Base-by-base conservation (phyloP, 92 coral and sea anemone species). In the Plumapathes pennacea region DNA sequence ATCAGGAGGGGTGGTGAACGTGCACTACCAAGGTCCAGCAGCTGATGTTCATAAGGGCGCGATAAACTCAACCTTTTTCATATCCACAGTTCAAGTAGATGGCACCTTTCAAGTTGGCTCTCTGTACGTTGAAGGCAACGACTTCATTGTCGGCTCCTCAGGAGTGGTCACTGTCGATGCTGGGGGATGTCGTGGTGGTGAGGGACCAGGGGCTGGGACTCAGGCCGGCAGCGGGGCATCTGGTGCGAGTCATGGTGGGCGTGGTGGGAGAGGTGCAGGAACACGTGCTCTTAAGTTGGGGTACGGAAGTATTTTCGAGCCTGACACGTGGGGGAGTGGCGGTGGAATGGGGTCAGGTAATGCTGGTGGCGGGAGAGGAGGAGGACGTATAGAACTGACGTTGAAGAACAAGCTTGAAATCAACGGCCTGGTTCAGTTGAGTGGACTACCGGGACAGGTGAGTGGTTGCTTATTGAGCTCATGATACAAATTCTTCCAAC, bases 291-390 rank as follows among this genome's bases (percentile, higher is more conserved):
- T 51, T 54, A 37, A 46, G 2, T 30, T 54, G 40, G 82, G 86
- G 2, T 88, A 81, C 31, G 97, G 97, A 13, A 80, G 82, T 68
- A 91, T 91, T 57, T 88, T 83, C 62, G 46, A 84, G 12, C 78
- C 75, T 7, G 92, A 96, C 1, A 72, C 78, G 40, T 91, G 96
- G 97, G 97, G 97, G 22, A 91, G 97, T 61, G 97, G 97, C 15
- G 97, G 97, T 19, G 97, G 97, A 25, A 74, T 77, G 54, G 89
- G 85, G 2, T 36, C 27, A 25, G 76, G 75, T 8, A 59, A 76
- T 17, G 59, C 57, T 5, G 70, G 84, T 38, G 97, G 97, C 1
- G 97, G 97, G 18, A 60, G 97, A 11, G 97, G 97, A 42, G 97
- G 97, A 21, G 97, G 97, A 12, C 47, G 76, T 28, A 80, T 91